Conservation (phyloP, 2,888 invertebrate species). For the Oscheius sp. region DNA sequence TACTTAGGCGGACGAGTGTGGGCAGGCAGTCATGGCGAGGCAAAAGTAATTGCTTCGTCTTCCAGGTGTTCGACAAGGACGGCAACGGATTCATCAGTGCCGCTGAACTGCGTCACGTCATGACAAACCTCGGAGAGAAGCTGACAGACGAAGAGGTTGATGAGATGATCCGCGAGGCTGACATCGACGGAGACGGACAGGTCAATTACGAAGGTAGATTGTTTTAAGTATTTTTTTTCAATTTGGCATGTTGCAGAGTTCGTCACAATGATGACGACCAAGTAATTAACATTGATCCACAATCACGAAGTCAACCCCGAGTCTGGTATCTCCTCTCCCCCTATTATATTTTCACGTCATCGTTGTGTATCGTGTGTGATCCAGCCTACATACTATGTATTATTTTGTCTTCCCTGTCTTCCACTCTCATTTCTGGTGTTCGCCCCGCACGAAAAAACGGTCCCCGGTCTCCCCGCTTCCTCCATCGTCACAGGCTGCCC, state of each 20-base stretch:
- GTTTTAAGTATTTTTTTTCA: slow-evolving; percentile 1
- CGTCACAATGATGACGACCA: slow-evolving; percentile 73
- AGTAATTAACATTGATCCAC: slow-evolving; percentile 51
- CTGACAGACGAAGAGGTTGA: slow-evolving; percentile 98
- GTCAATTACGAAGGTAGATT: slow-evolving; percentile 83
- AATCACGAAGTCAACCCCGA: slow-evolving; percentile 27
- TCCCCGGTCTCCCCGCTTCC: slow-evolving; percentile 23
- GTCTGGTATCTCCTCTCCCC: slow-evolving; percentile 33
- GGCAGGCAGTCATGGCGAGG: not conserved
- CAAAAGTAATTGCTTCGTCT: slow-evolving; percentile 11
- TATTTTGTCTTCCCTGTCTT: slow-evolving; percentile 1
- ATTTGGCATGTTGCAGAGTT: slow-evolving; percentile 60
- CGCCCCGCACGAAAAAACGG: not conserved
- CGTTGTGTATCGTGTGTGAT: slow-evolving; percentile 36
- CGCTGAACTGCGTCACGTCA: slow-evolving; percentile 97
- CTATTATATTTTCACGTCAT: slow-evolving; percentile 28
- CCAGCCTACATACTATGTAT: slow-evolving; percentile 24
- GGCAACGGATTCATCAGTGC: slow-evolving; percentile 99
- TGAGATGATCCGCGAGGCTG: slow-evolving; percentile 97
- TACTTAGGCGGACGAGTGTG: slow-evolving; percentile 4
- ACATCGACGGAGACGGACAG: slow-evolving; percentile 98
- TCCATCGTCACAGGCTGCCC: slow-evolving; percentile 3
- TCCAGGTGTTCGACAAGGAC: slow-evolving; percentile 89
- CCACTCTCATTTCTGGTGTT: slow-evolving; percentile 21
- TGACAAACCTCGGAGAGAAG: slow-evolving; percentile 99